A percentile compares a stretch with the other conserved stretches of the same genome.
phyloP scores from a whole-genome alignment of 1,140 invertebrate species.

The Zaprionus capensis region DNA sequence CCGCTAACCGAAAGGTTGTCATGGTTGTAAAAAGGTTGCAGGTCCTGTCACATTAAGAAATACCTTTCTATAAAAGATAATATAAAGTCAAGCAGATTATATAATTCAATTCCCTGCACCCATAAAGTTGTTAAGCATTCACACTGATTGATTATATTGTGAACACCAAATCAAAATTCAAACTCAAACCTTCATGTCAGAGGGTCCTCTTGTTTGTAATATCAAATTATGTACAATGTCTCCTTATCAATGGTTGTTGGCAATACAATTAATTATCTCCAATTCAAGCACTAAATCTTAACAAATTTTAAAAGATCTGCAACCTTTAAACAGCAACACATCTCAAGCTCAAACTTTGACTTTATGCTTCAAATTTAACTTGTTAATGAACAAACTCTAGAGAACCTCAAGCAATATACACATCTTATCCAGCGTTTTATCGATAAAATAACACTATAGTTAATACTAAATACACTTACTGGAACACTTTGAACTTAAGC shows the following conservation, averaged over 20 bases:
- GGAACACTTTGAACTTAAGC: constrained; percentile 42
- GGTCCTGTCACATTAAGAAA: not conserved
- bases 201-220: not conserved
- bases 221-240: not conserved
- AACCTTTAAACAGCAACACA: constrained; percentile 6
- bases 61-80: too few relatives aligned
- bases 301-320: not conserved
- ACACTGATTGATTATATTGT: not conserved
- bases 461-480: constrained; percentile 34
- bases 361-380: constrained; percentile 18
- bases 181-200: not conserved
- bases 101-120: not conserved
- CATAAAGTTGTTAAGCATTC: fast-evolving
- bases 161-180: not conserved
- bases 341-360: constrained; percentile 52
- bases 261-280: too few relatives aligned
- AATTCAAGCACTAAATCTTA: too few relatives aligned
- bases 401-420: constrained; percentile 55
- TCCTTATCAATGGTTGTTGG: too few relatives aligned
- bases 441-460: constrained; percentile 19
- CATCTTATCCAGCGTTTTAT: constrained; percentile 29
- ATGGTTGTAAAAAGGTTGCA: not conserved
- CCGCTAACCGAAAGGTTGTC: constrained; percentile 42
- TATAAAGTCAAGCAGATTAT: too few relatives aligned
- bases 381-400: not conserved